These are phyloP conservation scores for Drosophila demipolita DNA, from an alignment of 2,888 invertebrate genomes.

Conservation along the genomic window DNA sequence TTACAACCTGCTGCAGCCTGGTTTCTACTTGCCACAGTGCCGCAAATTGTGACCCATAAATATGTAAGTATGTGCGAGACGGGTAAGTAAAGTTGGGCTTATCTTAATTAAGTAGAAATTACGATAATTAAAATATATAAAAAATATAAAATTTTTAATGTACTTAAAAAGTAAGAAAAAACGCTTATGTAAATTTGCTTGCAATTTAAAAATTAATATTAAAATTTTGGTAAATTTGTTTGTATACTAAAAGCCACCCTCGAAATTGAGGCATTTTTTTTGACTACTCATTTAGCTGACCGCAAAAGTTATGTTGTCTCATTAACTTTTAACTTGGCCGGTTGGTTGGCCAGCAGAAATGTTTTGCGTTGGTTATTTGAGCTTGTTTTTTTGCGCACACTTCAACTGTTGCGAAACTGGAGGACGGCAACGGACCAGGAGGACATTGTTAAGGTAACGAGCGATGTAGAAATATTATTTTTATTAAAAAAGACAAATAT, in stretches of 20 bases:
- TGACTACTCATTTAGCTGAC: constrained; percentile 71
- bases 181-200: not conserved
- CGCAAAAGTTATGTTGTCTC: constrained; percentile 81
- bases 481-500: constrained; percentile 82
- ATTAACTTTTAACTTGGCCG: constrained; percentile 78
- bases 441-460: constrained; percentile 79
- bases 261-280: constrained; percentile 31
- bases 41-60: constrained; percentile 21
- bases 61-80: constrained; percentile 25
- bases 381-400: constrained; percentile 62
- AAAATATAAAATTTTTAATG: not conserved
- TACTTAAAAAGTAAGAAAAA: not conserved
- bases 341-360: constrained; percentile 42
- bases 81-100: constrained; percentile 1
- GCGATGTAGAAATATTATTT: constrained; percentile 80
- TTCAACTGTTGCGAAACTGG: constrained; percentile 59
- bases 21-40: constrained; percentile 8
- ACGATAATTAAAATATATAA: not conserved
- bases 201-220: not conserved
- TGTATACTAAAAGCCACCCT: constrained; percentile 32
- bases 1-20: constrained; percentile 51
- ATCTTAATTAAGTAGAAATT: not conserved
- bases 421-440: constrained; percentile 49
- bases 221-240: not conserved
- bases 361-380: constrained; percentile 71